Evolutionary conservation across 2,113 vertebrate genomes (phyloP), one percentile per base, ranked within the genome.

Genomic region (Glaucomys volans): DNA sequence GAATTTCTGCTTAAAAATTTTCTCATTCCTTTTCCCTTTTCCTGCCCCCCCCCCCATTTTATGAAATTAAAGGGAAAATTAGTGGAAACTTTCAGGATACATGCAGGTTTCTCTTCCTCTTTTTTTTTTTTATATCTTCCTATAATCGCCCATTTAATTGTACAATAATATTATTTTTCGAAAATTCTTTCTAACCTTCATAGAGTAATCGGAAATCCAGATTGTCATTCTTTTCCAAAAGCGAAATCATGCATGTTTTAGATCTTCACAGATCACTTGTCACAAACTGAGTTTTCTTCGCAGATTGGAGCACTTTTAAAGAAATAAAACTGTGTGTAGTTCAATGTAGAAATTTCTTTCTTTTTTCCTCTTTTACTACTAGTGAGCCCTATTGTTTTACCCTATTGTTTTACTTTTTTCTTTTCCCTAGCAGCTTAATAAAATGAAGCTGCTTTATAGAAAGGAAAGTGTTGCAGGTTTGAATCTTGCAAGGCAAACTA

Each of bases 1-100:
- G 95, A 97, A 62, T 94, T 95, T 95, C 16, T 83, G 76, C 50
- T 75, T 9, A 40, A 97, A 95, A 74, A 96, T 97, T 98, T 77
- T 6, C 0, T 6, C 0, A 26, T 74, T 54, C 24, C 59, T 37
- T 82, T 95, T 96, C 77, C 75, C 42, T 62, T 71, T 62, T 4
- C 14, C 44, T 79, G 47, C 20, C 37, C 13, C 20, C 40, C 13
- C 7, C 71, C 42, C 14, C 9, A 30, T 90, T 81, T 76, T 52
- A 59, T 24, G 85, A 47, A 86, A 91, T 84, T 75, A 62, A 87
- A 84, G 42, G 40, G 82, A 64, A 90, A 83, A 80, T 44, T 30
- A 77, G 59, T 76, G 54, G 89, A 82, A 52, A 90, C 47, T 85
- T 94, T 81, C 18, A 67, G 67, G 59, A 77, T 47, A 69, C 44